Base-by-base conservation (phyloP, 1,140 invertebrate genomes). In the Caenorhabditis inopinata region DNA sequence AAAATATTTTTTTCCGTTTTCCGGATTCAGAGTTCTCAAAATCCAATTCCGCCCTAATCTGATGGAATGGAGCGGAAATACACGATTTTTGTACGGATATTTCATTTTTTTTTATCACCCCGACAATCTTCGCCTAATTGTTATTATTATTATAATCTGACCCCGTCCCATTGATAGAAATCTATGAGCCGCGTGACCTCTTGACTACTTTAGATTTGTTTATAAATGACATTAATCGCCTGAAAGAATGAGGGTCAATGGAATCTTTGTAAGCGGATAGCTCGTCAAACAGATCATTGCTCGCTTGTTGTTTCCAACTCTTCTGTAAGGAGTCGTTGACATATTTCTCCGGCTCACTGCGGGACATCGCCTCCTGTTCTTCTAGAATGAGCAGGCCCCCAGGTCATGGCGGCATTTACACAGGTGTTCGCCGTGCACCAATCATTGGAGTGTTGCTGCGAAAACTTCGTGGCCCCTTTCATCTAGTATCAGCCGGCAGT, bases 141-240 rank as follows among this genome's bases (percentile, higher is more conserved):
- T n/a, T n/a, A n/a, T n/a, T n/a, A n/a, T n/a, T n/a, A n/a, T n/a
- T n/a, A n/a, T n/a, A n/a, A n/a, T n/a, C n/a, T n/a, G n/a, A n/a
- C n/a, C n/a, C n/a, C n/a, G n/a, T n/a, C n/a, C n/a, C n/a, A n/a
- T n/a, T n/a, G 58, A 21, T 38, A 68, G 18, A 38, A 68, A 38
- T 23, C 51, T 58, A 58, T 58, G 27, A 58, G 14, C 18, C 51
- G 35, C 27, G 51, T 58, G 27, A 29, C 51, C 51, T 32, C 25
- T 32, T 32, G 51, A 68, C 58, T 68, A 68, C 58, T 68, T 38
- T 25, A 68, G 32, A 68, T 68, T 68, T 68, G 58, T 68, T 68
- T 68, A 68, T 68, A 68, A 68, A 68, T 68, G 58, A 68, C 32
- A 68, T 68, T 68, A 68, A 68, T 68, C 35, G 16, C 58, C 58